Conservation (phyloP, 2,888 invertebrate species). For the Arrhopalites spinosus region DNA sequence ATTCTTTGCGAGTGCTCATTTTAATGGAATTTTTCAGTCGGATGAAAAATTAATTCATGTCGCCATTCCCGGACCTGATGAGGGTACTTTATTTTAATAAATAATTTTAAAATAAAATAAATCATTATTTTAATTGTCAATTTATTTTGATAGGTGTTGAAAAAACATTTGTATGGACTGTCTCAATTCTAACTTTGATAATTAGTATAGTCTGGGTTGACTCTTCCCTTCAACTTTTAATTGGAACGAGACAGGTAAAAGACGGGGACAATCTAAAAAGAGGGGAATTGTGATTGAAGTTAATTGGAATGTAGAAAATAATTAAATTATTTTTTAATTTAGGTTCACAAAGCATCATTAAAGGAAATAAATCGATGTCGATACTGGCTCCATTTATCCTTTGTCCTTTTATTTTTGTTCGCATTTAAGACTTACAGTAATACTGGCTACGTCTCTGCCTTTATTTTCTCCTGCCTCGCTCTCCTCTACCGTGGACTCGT, state of each 20-base stretch:
- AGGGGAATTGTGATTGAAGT: not conserved
- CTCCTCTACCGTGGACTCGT: conserved; percentile 27
- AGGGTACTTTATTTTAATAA: not conserved
- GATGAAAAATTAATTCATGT: conserved; percentile 33
- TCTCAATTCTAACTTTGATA: conserved; percentile 27
- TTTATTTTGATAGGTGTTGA: conserved; percentile 10
- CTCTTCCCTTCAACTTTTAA: conserved; percentile 33
- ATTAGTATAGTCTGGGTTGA: conserved; percentile 34
- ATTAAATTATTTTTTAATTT: not conserved
- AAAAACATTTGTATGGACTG: conserved; percentile 29
- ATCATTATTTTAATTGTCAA: too few relatives aligned
- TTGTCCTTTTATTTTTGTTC: conserved; percentile 27
- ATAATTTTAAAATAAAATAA: not conserved
- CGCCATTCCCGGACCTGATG: conserved; percentile 18
- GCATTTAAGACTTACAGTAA: conserved; percentile 35
- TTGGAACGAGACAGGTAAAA: conserved; percentile 27
- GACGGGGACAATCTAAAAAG: too few relatives aligned
- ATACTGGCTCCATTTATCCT: conserved; percentile 38
- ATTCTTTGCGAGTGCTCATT: conserved; percentile 34
- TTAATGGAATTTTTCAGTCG: conserved; percentile 29
- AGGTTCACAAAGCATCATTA: conserved; percentile 1
- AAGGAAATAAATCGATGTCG: conserved; percentile 24
- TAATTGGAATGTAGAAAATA: not conserved
- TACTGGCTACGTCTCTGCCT: conserved; percentile 33
- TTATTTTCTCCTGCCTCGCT: conserved; percentile 37